Evolutionary conservation across 2,797 vertebrate species (phyloP).

Genomic region (Miichthys miiuy): DNA sequence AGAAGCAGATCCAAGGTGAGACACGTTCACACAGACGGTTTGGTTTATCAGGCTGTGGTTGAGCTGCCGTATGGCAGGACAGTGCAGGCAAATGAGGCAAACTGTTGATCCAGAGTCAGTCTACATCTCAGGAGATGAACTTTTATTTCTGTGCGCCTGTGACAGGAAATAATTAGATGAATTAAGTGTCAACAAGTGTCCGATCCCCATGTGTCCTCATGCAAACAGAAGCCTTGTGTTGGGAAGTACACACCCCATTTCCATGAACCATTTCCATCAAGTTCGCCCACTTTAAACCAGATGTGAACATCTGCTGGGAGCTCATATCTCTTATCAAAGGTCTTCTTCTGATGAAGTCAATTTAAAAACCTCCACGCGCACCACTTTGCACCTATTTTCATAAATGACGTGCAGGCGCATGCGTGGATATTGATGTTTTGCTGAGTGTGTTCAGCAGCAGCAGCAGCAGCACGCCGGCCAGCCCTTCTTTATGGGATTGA

Average conservation of each 20-base stretch:
- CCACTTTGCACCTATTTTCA: conserved; percentile 1
- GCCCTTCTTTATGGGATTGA: conserved; percentile 53
- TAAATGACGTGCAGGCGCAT: conserved; percentile 42
- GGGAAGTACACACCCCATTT: conserved; percentile 5
- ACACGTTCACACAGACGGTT: not conserved
- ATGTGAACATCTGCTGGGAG: conserved; percentile 15
- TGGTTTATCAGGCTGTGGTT: not conserved
- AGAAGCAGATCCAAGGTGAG: conserved; percentile 36
- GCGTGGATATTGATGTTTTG: conserved; percentile 49
- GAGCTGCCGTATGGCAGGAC: conserved; percentile 41
- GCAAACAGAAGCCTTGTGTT: not conserved
- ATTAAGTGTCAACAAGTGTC: conserved; percentile 47
- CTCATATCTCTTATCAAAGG: not conserved
- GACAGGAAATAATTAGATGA: not conserved
- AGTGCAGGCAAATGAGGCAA: conserved; percentile 1
- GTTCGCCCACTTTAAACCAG: not conserved
- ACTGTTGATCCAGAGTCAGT: not conserved
- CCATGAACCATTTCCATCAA: not conserved
- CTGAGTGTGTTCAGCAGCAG: conserved; percentile 32
- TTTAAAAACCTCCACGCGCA: not conserved
- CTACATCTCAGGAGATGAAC: not conserved
- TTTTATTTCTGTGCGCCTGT: not conserved
- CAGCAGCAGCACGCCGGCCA: conserved; percentile 28
- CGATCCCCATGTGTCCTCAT: not conserved
- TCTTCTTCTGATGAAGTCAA: not conserved